A percentile compares a stretch with the other conserved stretches of the same genome.
Evolutionary conservation across 2,888 invertebrate genomes (phyloP).

Genomic region (Mesochorus sp.): DNA sequence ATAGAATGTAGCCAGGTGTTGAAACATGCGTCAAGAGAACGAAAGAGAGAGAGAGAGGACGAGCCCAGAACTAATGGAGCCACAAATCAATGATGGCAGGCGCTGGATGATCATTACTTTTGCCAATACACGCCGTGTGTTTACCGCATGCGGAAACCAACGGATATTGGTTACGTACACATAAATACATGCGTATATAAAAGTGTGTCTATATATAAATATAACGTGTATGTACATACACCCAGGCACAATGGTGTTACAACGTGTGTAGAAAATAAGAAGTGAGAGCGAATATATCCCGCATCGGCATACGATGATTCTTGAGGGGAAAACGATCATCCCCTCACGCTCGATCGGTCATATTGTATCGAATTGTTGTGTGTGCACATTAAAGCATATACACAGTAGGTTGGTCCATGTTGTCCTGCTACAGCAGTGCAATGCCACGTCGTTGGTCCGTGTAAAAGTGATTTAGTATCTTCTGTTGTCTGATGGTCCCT

Average conservation of each 20-base stretch:
- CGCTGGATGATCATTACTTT: slow-evolving; percentile 80
- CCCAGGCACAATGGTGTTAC: neutral
- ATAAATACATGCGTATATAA: slow-evolving; percentile 28
- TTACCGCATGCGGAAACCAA: slow-evolving; percentile 75
- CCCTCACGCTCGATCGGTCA: slow-evolving; percentile 76
- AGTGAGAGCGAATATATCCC: slow-evolving; percentile 45
- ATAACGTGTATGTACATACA: slow-evolving; percentile 1
- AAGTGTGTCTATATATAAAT: slow-evolving; percentile 20
- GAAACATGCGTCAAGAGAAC: slow-evolving; percentile 57
- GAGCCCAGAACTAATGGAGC: slow-evolving; percentile 80
- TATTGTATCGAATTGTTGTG: slow-evolving; percentile 66
- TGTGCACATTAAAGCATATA: slow-evolving; percentile 25
- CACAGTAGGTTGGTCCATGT: slow-evolving; percentile 40
- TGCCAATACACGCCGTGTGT: slow-evolving; percentile 78
- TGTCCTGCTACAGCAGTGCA: slow-evolving; percentile 19
- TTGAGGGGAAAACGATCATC: slow-evolving; percentile 71
- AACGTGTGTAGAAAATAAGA: neutral
- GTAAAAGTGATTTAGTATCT: slow-evolving; percentile 66
- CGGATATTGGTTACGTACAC: slow-evolving; percentile 46
- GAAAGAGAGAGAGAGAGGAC: slow-evolving; percentile 51
- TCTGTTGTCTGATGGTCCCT: slow-evolving; percentile 38
- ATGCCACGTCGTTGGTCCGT: slow-evolving; percentile 39
- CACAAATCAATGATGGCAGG: slow-evolving; percentile 78
- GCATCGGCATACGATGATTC: slow-evolving; percentile 28
- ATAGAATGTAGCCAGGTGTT: slow-evolving; percentile 70